Evolutionary conservation across 1,140 invertebrate genomes (phyloP), one percentile per base, ranked within the genome.

Genomic region (Dufourea novaeangliae): DNA sequence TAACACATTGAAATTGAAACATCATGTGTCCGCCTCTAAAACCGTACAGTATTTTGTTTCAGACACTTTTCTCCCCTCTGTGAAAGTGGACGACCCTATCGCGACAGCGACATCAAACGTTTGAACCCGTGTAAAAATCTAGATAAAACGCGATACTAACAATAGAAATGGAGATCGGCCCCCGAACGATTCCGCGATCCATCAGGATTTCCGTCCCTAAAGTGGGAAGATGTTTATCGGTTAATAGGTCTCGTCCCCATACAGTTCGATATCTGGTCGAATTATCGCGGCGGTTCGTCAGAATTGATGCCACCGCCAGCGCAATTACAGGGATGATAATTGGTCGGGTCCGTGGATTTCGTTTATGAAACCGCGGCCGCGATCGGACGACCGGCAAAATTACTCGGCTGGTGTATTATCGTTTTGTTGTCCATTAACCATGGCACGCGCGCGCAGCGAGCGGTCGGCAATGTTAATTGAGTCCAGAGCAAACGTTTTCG

Each of bases 281-380:
- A 41, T 41, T 32, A 25, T 62, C 12, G 14, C 17, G 6, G n/a
- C 37, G 22, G 14, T 29, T 29, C 46, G 27, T 59, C 59, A 34
- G 52, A 44, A 63, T 22, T 34, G 32, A 44, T 44, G 46, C 52
- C 14, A 34, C 29, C 68, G 27, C 17, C 14, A 46, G 37, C 5
- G 32, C 62, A 66, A 71, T 72, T 78, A 68, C 62, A 39, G 46
- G 41, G 8, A 39, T 22, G 59, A 78, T 52, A 41, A 67, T 75
- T 27, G 5, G 46, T 20, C n/a, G 6, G 25, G 50, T 62, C n/a
- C 63, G 29, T 12, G 46, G 54, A 67, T 62, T 61, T 82, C 68
- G 81, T 83, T 83, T 83, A 82, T 82, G 68, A 83, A 82, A 82
- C 81, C 74, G 37, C 56, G 41, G 25, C n/a, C 29, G 34, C 20